A percentile compares a stretch with the other conserved stretches of the same genome.
Conservation (phyloP, 2,797 vertebrate genomes). For the Cichlasoma orientale region DNA sequence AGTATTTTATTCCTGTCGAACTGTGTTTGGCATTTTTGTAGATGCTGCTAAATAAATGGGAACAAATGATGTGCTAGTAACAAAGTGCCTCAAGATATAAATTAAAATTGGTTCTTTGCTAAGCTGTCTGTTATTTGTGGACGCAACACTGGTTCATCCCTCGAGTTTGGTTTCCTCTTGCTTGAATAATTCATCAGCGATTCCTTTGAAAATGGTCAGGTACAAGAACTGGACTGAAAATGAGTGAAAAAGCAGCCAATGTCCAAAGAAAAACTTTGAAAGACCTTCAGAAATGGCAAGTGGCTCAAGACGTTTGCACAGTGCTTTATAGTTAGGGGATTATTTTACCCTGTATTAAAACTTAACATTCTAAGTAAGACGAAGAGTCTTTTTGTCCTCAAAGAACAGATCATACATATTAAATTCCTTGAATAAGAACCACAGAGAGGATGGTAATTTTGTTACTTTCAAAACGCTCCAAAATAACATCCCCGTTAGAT, state of each 20-base stretch:
- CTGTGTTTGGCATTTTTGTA: neutral
- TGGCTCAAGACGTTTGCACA: too few species aligned
- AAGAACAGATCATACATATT: neutral
- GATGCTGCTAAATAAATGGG: too few species aligned
- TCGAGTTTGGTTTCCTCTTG: neutral
- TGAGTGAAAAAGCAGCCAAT: neutral
- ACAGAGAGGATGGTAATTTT: neutral
- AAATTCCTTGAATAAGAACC: neutral
- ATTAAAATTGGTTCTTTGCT: neutral
- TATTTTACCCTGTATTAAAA: neutral
- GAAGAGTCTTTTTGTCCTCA: neutral
- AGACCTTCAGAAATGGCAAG: neutral
- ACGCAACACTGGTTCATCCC: neutral
- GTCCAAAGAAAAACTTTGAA: neutral
- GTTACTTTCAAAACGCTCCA: neutral
- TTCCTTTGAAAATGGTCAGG: neutral
- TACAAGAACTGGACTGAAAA: neutral
- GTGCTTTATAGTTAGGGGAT: neutral
- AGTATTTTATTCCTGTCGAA: too few species aligned
- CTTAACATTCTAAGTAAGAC: neutral
- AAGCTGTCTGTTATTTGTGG: too few species aligned
- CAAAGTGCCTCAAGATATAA: neutral
- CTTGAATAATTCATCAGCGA: neutral
- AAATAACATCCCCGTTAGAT: constrained; percentile 2
- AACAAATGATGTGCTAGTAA: neutral